Conservation (phyloP, 2,888 invertebrate genomes). For the Eucera pruinosa region DNA sequence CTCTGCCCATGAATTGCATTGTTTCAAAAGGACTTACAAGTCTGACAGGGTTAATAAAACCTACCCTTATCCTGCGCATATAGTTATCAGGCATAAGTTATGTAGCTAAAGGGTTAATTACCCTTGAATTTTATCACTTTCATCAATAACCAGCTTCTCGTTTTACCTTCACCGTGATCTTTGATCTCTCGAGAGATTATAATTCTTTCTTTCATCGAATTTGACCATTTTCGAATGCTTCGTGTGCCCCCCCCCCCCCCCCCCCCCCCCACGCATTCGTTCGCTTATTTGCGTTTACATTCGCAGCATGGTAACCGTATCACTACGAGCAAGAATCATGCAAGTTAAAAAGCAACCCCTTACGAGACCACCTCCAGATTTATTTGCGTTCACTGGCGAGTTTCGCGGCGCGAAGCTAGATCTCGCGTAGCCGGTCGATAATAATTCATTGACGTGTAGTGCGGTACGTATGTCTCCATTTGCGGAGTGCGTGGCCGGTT, state of each 20-base stretch:
- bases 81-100: no score
- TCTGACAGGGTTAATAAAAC: no score
- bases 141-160: conserved; percentile 11
- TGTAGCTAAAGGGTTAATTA: conserved; percentile 22
- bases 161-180: not conserved
- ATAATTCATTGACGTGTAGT: conserved; percentile 28
- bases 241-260: no score
- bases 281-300: not conserved
- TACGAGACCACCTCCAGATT: not conserved
- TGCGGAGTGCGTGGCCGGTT: conserved; percentile 11
- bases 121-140: not conserved
- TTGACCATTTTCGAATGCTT: not conserved
- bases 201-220: conserved; percentile 17
- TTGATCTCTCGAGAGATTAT: conserved; percentile 18
- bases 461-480: conserved; percentile 9
- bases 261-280: no score
- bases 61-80: no score
- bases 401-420: conserved; percentile 2
- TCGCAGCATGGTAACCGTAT: no score
- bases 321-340: no score
- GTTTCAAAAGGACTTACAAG: no score
- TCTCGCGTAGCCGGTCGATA: conserved; percentile 14
- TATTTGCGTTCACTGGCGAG: conserved; percentile 4
- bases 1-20: no score
- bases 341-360: conserved; percentile 24